A percentile compares a stretch with the other conserved stretches of the same genome.
These are phyloP conservation scores for Lycocorax pyrrhopterus DNA, from an alignment of 2,113 vertebrate genomes.

Conservation along the genomic window DNA sequence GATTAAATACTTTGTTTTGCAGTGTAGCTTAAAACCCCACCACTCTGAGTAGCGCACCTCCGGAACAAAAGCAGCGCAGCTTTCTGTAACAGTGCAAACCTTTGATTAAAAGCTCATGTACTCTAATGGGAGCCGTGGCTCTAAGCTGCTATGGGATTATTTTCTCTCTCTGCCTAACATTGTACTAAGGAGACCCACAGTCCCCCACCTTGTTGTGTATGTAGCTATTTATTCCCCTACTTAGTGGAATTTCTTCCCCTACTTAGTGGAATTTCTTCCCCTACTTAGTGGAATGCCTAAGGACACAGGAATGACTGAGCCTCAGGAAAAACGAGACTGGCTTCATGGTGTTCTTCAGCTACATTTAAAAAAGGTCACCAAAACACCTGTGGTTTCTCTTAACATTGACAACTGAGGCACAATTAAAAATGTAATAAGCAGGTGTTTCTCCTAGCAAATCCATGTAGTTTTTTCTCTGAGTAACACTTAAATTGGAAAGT, in stretches of 20 bases:
- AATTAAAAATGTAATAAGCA: conserved; percentile 35
- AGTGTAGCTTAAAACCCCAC: conserved; percentile 3
- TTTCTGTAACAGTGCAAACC: not conserved
- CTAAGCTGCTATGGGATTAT: conserved; percentile 44
- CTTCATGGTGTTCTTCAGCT: not conserved
- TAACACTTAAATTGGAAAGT: conserved; percentile 9
- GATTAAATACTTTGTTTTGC: conserved; percentile 71
- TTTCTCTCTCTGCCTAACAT: conserved; percentile 38
- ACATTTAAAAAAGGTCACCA: not conserved
- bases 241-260: conserved; percentile 59
- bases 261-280: conserved; percentile 57
- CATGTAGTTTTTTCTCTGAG: conserved; percentile 33
- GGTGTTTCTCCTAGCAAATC: conserved; percentile 30
- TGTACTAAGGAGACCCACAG: not conserved
- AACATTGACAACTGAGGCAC: conserved; percentile 16
- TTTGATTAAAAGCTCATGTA: conserved; percentile 24
- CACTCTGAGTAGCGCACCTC: not conserved
- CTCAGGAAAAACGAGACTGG: not conserved
- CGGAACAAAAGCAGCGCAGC: not conserved
- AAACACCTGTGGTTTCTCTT: not conserved
- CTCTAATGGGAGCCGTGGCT: conserved; percentile 21
- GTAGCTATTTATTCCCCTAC: conserved; percentile 58
- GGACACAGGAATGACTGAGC: not conserved
- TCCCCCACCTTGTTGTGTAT: not conserved
- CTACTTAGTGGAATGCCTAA: conserved; percentile 39